Evolutionary conservation across 2,888 invertebrate genomes (phyloP), one percentile per base, ranked within the genome.

Genomic region (Ypsolopha scabrella): DNA sequence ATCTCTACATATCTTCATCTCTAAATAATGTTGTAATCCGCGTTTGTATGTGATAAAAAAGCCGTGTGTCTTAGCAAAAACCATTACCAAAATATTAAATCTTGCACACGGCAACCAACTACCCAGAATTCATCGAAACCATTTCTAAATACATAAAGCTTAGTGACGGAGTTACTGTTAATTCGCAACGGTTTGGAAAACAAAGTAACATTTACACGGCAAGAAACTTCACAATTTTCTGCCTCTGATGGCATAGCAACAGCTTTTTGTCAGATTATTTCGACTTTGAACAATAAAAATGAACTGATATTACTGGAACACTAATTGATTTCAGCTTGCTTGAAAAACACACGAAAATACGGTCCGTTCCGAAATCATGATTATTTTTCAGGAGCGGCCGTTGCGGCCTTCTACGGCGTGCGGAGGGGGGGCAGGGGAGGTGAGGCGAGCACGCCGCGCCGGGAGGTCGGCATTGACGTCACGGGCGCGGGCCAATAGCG

Each of bases 391-490:
- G 75, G 72, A 68, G 71, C 72, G 71, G 66, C 66, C 64, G 65
- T 65, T 64, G 70, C 75, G 80, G 81, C 79, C 80, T 81, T 80
- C 75, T 68, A 57, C 55, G 60, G 62, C 63, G 66, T 64, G 64
- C 64, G 24, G 59, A 58, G 59, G 59, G 63, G n/a, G 58, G 58
- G 63, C 67, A 64, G 62, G 62, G 64, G 24, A 24, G 24, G 24
- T 24, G 24, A 64, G 63, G 64, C 68, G 62, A 70, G 58, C 59
- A n/a, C n/a, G n/a, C 50, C 43, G 56, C 54, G 64, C 58, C 58
- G 64, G 72, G 80, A 81, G 80, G 82, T 80, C 85, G 83, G 71
- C 72, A 85, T 86, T 83, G 82, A 82, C 86, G 83, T 83, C 85
- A 87, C 77, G 57, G 70, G 13, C 65, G 68, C 68, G 61, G 68